Evolutionary conservation across 2,113 vertebrate species (phyloP), one percentile per base, ranked within the genome.

Genomic region (Phalacrocorax pelagicus): DNA sequence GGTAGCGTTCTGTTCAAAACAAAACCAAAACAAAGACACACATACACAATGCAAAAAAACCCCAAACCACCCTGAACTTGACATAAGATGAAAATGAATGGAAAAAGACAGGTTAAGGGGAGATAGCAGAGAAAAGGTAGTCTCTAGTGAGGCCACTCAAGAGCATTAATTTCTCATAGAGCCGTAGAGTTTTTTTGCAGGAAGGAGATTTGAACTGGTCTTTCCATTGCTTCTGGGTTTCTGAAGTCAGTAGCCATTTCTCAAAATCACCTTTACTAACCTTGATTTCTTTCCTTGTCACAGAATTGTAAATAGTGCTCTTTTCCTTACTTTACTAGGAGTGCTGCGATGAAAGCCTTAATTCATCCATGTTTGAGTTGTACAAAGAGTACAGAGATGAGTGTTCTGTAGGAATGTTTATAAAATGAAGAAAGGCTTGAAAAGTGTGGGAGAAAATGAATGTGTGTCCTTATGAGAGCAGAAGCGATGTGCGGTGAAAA

Each of bases 391-490:
- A 90, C 40, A 88, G 94, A 80, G 88, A 87, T 77, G 83, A 61
- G 65, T 62, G 65, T 55, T 94, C 86, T 79, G 49, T 40, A 92
- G 88, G 52, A 93, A 89, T 93, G 86, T 92, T 91, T 96, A 75
- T 96, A 86, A 89, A 89, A 92, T 52, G 78, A 84, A 92, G 85
- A 94, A 96, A 63, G 71, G 27, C 44, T 93, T 92, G 61, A 84
- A 29, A 91, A 93, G 52, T 51, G 36, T 86, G 65, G 70, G 63
- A 94, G 84, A 54, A 93, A 79, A 70, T 90, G 62, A 96, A 96
- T 73, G 32, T 80, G 54, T 70, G 65, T 78, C 67, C 88, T 93
- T 90, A 87, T 67, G 91, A 88, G 47, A 81, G 54, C 87, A 94
- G 78, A 83, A 93, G 69, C 51, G 72, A 71, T 79, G 44, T 61